phyloP scores from a whole-genome alignment of 2,797 vertebrate species.

The Rhinella marina region DNA sequence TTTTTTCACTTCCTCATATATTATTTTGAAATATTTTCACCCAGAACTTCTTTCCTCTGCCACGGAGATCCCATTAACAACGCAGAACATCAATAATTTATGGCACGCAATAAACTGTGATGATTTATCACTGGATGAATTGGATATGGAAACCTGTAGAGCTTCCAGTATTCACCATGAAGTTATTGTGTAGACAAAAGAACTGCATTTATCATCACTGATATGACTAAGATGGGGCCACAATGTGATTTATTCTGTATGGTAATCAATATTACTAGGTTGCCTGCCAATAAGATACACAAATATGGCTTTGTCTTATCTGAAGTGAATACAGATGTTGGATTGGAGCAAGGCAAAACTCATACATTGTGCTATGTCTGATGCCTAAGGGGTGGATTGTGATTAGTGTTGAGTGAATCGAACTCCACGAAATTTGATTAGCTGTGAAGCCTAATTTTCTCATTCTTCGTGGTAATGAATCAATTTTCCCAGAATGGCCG shows the following conservation, averaged over 20 bases:
- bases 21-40: conserved; percentile 22
- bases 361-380: background rate
- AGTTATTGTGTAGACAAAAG: background rate
- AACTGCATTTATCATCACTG: conserved; percentile 15
- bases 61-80: background rate
- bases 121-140: conserved; percentile 30
- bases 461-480: too few relatives aligned
- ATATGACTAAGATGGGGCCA: background rate
- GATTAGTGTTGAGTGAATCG: too few relatives aligned
- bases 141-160: background rate
- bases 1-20: conserved; percentile 4
- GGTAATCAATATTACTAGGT: background rate
- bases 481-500: too few relatives aligned
- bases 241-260: background rate
- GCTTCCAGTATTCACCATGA: conserved; percentile 11
- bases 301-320: background rate
- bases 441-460: too few relatives aligned
- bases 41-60: background rate
- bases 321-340: background rate
- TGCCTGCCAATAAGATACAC: background rate
- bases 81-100: conserved; percentile 30
- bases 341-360: background rate
- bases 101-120: background rate
- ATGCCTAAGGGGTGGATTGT: too few relatives aligned
- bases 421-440: too few relatives aligned